Percentiles rank a stretch among this genome's conserved stretches.
These are phyloP conservation scores for Trialeurodes vaporariorum DNA, from an alignment of 1,140 invertebrate genomes.

Conservation along the genomic window DNA sequence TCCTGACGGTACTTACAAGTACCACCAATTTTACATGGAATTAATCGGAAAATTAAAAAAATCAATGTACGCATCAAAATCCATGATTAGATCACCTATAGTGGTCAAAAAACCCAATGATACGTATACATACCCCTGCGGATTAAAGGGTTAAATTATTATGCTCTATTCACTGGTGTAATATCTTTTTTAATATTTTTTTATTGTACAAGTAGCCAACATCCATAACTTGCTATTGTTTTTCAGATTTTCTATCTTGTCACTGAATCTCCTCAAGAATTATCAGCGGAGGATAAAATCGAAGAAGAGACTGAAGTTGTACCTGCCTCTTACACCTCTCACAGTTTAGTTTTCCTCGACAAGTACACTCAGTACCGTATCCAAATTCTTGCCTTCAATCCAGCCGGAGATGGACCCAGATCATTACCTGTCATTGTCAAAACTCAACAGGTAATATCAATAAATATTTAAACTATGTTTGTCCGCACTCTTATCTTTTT, in stretches of 20 bases:
- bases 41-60: no score
- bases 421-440: conserved; percentile 64
- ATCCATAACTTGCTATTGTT: conserved; percentile 11
- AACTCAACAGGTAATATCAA: conserved; percentile 54
- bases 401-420: conserved; percentile 87
- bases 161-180: neutral
- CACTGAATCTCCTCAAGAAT: conserved; percentile 60
- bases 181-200: conserved; percentile 6
- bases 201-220: conserved; percentile 8
- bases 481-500: no score
- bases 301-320: conserved; percentile 88
- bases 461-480: no score
- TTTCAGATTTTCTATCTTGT: conserved; percentile 67
- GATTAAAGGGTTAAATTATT: neutral
- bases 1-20: no score
- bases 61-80: no score
- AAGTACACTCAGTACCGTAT: conserved; percentile 90
- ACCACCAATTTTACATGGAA: no score
- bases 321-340: conserved; percentile 63
- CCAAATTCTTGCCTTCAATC: conserved; percentile 90
- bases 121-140: neutral
- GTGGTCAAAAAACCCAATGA: no score
- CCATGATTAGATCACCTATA: no score
- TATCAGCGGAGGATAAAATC: conserved; percentile 47
- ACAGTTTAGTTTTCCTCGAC: conserved; percentile 78